phyloP scores from a whole-genome alignment of 1,140 invertebrate species.

The Nebria ingens region DNA sequence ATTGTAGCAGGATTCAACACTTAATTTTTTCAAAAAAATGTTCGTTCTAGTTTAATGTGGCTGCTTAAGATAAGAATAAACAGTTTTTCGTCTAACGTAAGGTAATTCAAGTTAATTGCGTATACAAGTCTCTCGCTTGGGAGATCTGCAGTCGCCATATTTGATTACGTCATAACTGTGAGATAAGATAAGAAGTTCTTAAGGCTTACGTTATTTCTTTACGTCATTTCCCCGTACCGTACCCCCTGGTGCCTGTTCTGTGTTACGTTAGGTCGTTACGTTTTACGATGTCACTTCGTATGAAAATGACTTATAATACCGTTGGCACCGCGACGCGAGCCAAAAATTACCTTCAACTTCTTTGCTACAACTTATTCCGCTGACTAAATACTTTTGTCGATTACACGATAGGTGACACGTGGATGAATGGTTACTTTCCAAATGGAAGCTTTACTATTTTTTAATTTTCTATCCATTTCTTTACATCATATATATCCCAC shows the following conservation, averaged over 20 bases:
- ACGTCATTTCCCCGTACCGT: not conserved
- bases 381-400: no score
- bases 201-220: not conserved
- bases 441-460: no score
- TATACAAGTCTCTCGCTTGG: not conserved
- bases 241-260: not conserved
- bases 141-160: constrained; percentile 4
- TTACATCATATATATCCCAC: no score
- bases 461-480: no score
- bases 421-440: no score
- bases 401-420: no score
- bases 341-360: not conserved
- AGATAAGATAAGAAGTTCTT: constrained; percentile 9
- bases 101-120: constrained; percentile 7
- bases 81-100: not conserved
- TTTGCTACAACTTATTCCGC: not conserved
- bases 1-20: no score
- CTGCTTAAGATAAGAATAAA: not conserved
- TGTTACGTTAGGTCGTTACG: not conserved
- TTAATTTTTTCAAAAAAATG: no score
- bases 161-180: constrained; percentile 8
- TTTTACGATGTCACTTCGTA: constrained; percentile 1
- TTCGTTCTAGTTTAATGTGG: no score
- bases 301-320: constrained; percentile 7
- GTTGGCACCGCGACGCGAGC: not conserved